These are phyloP conservation scores for Naja naja DNA, from an alignment of 2,113 vertebrate genomes.

Conservation along the genomic window DNA sequence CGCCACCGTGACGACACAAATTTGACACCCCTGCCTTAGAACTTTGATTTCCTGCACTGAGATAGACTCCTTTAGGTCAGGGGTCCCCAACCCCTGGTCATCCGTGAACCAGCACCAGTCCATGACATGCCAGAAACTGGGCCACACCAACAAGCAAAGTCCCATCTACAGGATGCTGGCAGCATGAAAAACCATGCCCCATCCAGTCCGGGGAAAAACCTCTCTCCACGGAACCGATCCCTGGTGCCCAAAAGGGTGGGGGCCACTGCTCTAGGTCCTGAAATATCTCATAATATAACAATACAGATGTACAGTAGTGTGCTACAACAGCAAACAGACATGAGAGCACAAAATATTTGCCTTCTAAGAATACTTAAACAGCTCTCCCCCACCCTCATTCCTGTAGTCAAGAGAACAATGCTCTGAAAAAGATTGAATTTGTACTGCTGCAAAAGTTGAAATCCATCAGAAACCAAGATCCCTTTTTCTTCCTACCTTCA, in stretches of 20 bases:
- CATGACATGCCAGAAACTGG: too few relatives aligned
- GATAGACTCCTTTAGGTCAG: neutral
- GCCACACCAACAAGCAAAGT: too few relatives aligned
- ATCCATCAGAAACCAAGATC: neutral
- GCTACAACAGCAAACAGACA: neutral
- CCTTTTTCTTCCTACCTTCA: neutral
- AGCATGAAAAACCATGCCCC: too few relatives aligned
- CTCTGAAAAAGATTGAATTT: neutral
- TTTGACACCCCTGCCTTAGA: neutral
- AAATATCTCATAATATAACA: neutral
- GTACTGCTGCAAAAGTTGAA: neutral
- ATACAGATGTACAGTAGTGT: neutral
- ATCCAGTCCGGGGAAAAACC: too few relatives aligned
- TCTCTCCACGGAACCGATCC: too few relatives aligned
- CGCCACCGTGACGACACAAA: fast-evolving
- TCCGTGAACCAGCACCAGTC: too few relatives aligned
- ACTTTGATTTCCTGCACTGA: neutral
- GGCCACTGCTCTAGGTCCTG: neutral
- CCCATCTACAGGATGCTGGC: too few relatives aligned
- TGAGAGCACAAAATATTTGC: neutral
- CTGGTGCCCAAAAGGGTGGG: too few relatives aligned
- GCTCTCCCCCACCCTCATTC: neutral
- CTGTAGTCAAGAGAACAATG: neutral
- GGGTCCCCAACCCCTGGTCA: too few relatives aligned
- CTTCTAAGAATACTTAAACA: neutral